Conservation (phyloP, 2,888 invertebrate genomes). For the Cybosia mesomella region DNA sequence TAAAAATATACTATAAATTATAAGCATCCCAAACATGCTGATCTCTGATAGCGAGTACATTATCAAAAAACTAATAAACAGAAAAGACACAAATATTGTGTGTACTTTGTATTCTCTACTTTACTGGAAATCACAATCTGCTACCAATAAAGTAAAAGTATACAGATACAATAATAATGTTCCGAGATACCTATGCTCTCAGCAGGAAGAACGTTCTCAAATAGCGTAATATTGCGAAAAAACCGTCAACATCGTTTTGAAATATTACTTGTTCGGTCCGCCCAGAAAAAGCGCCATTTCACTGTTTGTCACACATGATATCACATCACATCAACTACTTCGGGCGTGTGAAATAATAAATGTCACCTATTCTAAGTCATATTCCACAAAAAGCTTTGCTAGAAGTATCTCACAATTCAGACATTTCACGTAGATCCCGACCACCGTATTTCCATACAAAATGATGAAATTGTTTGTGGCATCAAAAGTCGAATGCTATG, state of each 20-base stretch:
- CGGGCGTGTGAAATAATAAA: conserved; percentile 34
- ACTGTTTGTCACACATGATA: no score
- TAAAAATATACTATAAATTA: no score
- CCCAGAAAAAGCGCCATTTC: neutral
- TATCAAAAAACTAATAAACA: no score
- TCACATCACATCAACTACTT: neutral
- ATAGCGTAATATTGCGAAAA: neutral
- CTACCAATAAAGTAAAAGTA: neutral
- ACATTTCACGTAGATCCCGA: conserved; percentile 15
- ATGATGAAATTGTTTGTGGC: conserved; percentile 50
- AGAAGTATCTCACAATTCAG: conserved; percentile 34
- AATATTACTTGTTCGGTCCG: neutral
- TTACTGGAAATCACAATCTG: neutral
- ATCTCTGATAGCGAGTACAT: no score
- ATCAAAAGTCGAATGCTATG: conserved; percentile 39
- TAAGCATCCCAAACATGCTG: no score
- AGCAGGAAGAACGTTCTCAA: neutral
- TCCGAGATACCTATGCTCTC: neutral
- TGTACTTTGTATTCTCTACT: neutral
- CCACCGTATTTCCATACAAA: conserved; percentile 31
- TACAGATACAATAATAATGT: neutral
- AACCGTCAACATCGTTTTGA: neutral
- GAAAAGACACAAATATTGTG: neutral
- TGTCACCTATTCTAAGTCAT: conserved; percentile 28
- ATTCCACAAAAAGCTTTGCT: conserved; percentile 41